Evolutionary conservation across 2,888 invertebrate species (phyloP), one percentile per base, ranked within the genome.

Genomic region (Nemurella pictetii): DNA sequence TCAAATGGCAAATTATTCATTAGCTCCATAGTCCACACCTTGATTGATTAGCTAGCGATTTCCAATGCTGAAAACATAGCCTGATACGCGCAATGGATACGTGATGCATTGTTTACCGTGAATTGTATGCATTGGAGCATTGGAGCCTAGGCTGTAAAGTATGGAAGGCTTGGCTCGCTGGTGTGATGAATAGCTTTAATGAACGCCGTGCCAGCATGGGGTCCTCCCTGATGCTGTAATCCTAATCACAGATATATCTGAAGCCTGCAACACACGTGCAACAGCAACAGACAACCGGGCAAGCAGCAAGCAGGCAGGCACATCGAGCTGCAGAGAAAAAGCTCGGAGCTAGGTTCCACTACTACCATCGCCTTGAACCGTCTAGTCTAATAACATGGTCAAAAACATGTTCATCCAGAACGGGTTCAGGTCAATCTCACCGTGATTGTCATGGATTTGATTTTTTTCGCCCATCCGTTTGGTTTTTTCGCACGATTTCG

Each of bases 191-290:
- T 55, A 55, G 55, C 55, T 55, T 55, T 55, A 55, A 55, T 55
- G 55, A 55, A 55, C 55, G 20, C 20, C 20, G 55, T 55, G 55
- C 55, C 55, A 55, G 55, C 20, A 30, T 78, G 78, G 28, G 78
- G 29, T 78, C 78, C 78, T 30, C 29, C 30, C 78, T 78, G 78
- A 78, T 78, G 78, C 78, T 78, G 78, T 78, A 78, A 78, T 78
- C 30, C 29, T 30, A 28, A 28, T 78, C 78, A 30, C 75, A 75
- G 27, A 28, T 75, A 28, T 20, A 55, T 55, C 55, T 55, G 55
- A 55, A 28, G 26, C 26, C 26, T 26, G 28, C 12, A 75, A 75
- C 75, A 27, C 75, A 75, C 75, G 75, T 75, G 75, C 75, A 75
- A n/a, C 75, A n/a, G 55, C 55, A 15, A 20, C 55, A 55, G 55